Evolutionary conservation across 2,797 vertebrate genomes (phyloP).

Genomic region (Sebastes trivittatus): DNA sequence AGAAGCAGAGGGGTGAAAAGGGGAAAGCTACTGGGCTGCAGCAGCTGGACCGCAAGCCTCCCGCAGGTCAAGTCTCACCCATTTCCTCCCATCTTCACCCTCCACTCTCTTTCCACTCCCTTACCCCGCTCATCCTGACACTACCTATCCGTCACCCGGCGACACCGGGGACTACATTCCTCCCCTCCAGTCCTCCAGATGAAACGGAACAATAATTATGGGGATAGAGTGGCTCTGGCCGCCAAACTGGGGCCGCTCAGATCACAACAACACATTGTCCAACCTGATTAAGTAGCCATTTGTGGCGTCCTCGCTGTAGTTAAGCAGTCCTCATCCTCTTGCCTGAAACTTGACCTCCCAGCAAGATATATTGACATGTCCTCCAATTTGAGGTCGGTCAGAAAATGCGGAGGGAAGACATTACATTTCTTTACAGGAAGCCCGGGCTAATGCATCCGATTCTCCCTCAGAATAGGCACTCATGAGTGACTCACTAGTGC

Average conservation of each 20-base stretch:
- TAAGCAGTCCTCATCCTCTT: constrained; percentile 70
- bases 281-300: constrained; percentile 85
- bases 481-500: constrained; percentile 49
- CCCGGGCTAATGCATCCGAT: constrained; percentile 59
- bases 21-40: constrained; percentile 51
- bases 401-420: constrained; percentile 58
- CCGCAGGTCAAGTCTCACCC: constrained; percentile 69
- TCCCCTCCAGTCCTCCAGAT: constrained; percentile 69
- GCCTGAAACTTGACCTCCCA: constrained; percentile 80
- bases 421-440: constrained; percentile 80
- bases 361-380: constrained; percentile 77
- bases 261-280: constrained; percentile 85
- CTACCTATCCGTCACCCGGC: constrained; percentile 60
- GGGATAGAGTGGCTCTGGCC: constrained; percentile 77
- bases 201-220: constrained; percentile 82
- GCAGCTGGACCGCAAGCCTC: constrained; percentile 53
- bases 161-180: constrained; percentile 62
- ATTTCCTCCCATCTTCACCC: constrained; percentile 57
- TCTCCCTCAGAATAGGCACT: constrained; percentile 44
- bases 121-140: constrained; percentile 52
- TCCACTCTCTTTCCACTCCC: constrained; percentile 44
- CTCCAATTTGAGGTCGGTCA: constrained; percentile 76
- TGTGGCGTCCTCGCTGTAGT: constrained; percentile 75
- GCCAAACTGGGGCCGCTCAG: constrained; percentile 78
- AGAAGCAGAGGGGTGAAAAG: constrained; percentile 61